Base-by-base conservation (phyloP, 2,888 invertebrate genomes). In the Synanthedon vespiformis region DNA sequence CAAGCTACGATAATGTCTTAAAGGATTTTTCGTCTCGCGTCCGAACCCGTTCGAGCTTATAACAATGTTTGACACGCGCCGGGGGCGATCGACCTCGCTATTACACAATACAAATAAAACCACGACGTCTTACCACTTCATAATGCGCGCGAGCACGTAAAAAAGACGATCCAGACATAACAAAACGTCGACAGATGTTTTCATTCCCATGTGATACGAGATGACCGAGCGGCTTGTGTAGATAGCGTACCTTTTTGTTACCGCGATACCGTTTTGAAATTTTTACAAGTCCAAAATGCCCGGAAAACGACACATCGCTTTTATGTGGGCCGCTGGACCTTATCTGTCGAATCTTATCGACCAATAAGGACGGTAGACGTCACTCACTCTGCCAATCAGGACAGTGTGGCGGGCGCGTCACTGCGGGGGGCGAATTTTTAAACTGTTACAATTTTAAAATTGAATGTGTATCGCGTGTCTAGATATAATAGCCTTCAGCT, bases 291-390 rank as follows among this genome's bases (percentile, higher is more conserved):
- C 68, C 65, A 70, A 77, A 76, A 79, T 68, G 70, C 67, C 73
- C 68, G 68, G 70, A 73, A 71, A 74, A 72, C 69, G 82, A 82
- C 77, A 79, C 70, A 77, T 78, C 73, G 67, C 82, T 86, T 82
- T 84, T 75, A 85, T 77, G 76, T 79, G 74, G 66, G 71, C 79
- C 82, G 82, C 79, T 68, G 71, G 65, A 62, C 70, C 70, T 83
- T 85, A 85, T 84, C 85, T 73, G 78, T 80, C 79, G 79, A 74
- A 86, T 87, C 86, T 86, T 80, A 86, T 87, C 86, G 78, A 77
- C 83, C 84, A 80, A 83, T 84, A 83, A 77, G 85, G 85, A 84
- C 82, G 74, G 85, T 77, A 72, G 67, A 82, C 85, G 87, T 87
- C 86, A 86, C 83, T 86, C 87, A 81, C 71, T 77, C 78, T 80